These are phyloP conservation scores for Camelus dromedarius DNA, from an alignment of 2,113 vertebrate species.

Conservation along the genomic window DNA sequence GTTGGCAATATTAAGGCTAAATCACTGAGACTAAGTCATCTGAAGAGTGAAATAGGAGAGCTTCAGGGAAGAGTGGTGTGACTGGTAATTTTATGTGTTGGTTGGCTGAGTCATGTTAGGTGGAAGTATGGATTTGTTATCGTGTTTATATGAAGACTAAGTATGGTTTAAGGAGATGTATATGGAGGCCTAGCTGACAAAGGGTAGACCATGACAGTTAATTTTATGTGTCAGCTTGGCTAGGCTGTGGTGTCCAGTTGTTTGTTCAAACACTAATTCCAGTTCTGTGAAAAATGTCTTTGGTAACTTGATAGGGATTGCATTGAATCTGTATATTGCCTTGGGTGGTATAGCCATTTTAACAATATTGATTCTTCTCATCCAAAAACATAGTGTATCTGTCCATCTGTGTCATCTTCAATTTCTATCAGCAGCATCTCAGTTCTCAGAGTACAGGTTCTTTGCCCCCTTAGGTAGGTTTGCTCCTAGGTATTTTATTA, in stretches of 20 bases:
- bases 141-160: neutral
- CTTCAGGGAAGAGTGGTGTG: neutral
- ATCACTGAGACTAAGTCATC: neutral
- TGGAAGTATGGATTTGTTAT: neutral
- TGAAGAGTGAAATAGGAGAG: neutral
- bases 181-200: neutral
- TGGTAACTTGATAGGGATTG: no score
- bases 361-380: no score
- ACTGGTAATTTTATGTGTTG: neutral
- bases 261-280: neutral
- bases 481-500: no score
- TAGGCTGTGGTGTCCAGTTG: neutral
- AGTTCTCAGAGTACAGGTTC: no score
- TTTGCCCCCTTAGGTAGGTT: no score
- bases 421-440: no score
- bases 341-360: no score
- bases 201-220: neutral
- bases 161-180: neutral
- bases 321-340: no score
- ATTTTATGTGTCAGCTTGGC: neutral
- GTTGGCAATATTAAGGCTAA: neutral
- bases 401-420: no score
- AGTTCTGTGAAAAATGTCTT: no score
- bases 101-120: neutral
- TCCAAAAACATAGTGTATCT: no score